phyloP scores from a whole-genome alignment of 1,140 invertebrate genomes.

The Drosophila prosaltans region DNA sequence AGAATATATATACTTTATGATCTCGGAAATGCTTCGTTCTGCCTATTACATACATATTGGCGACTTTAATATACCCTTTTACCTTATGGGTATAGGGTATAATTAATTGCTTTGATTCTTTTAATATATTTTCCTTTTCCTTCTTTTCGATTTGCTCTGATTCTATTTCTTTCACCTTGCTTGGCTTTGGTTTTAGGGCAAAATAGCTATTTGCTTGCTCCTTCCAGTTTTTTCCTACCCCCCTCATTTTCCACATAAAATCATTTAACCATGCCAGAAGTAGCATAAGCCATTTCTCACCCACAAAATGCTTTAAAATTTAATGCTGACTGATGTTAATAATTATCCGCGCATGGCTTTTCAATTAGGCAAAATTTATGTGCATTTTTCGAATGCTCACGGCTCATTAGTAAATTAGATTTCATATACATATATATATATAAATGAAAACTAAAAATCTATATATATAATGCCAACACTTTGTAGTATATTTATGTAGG shows the following conservation, averaged over 20 bases:
- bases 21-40: too few species aligned
- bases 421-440: constrained; percentile 6
- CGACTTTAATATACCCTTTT: too few species aligned
- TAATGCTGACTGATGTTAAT: constrained; percentile 22
- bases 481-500: not conserved
- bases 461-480: not conserved
- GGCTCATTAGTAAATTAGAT: constrained; percentile 34
- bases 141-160: too few species aligned
- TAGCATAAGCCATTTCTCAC: constrained; percentile 1
- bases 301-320: constrained; percentile 13
- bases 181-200: too few species aligned
- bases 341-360: constrained; percentile 29
- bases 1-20: too few species aligned
- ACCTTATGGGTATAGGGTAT: not conserved
- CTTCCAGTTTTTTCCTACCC: too few species aligned
- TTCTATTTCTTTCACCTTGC: too few species aligned
- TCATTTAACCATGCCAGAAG: constrained; percentile 5
- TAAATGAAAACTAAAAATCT: constrained; percentile 1
- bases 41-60: too few species aligned
- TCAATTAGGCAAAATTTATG: constrained; percentile 28
- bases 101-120: not conserved
- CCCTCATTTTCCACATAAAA: not conserved
- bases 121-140: too few species aligned
- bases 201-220: too few species aligned
- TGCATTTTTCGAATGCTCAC: constrained; percentile 27